phyloP scores from a whole-genome alignment of 2,797 vertebrate genomes.

The Acanthiza pusilla region DNA sequence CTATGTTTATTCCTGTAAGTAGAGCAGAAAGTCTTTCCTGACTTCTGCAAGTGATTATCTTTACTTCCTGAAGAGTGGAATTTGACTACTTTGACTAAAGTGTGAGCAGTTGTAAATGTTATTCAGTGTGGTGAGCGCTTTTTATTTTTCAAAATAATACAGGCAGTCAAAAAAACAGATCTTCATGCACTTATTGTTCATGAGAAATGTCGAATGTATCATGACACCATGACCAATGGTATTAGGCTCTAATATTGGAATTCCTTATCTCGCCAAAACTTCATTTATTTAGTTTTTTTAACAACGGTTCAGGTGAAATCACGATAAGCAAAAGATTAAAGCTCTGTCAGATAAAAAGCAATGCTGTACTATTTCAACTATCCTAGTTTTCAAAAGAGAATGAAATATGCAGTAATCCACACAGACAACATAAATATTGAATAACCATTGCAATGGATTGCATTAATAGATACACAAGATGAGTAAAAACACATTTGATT shows the following conservation, averaged over 20 bases:
- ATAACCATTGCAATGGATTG: conserved; percentile 29
- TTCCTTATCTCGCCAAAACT: not conserved
- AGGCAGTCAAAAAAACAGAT: not conserved
- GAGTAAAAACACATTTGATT: conserved; percentile 34
- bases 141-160: not conserved
- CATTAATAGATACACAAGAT: conserved; percentile 38
- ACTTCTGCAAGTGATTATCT: not conserved
- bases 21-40: not conserved
- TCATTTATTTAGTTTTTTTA: not conserved
- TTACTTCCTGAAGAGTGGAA: not conserved
- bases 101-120: not conserved
- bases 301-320: not conserved
- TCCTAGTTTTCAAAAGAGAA: conserved; percentile 26
- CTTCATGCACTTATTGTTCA: not conserved
- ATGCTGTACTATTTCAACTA: conserved; percentile 26
- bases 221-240: not conserved
- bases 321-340: conserved; percentile 40
- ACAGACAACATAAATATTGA: conserved; percentile 43
- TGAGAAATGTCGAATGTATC: not conserved
- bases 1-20: not conserved
- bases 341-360: conserved; percentile 36
- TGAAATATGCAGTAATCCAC: conserved; percentile 34
- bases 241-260: not conserved
- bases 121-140: not conserved
- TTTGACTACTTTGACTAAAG: not conserved